Evolutionary conservation across 2,888 invertebrate species (phyloP).

Genomic region (Eupithecia exiguata): DNA sequence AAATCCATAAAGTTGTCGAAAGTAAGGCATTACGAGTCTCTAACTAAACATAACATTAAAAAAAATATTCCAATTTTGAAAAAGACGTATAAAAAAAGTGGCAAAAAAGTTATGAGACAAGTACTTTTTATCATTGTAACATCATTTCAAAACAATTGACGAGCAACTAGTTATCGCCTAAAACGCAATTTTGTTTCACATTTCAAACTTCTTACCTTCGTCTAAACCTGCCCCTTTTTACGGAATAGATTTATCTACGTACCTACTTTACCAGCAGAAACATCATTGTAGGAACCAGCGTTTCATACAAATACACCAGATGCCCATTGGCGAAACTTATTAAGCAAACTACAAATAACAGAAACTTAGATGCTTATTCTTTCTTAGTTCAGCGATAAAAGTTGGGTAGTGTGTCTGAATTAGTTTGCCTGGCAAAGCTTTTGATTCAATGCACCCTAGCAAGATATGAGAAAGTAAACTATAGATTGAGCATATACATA

Average conservation of each 20-base stretch:
- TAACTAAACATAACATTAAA: too few species aligned
- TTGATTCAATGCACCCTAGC: slow-evolving; percentile 66
- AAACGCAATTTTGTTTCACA: neutral
- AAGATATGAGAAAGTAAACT: slow-evolving; percentile 63
- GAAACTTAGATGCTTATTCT: slow-evolving; percentile 37
- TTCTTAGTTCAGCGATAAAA: slow-evolving; percentile 39
- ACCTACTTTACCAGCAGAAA: neutral
- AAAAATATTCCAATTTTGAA: too few species aligned
- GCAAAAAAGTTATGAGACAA: neutral
- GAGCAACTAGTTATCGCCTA: neutral
- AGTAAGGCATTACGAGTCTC: too few species aligned
- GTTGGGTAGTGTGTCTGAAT: slow-evolving; percentile 44
- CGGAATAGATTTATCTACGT: neutral
- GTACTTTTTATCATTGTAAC: too few species aligned
- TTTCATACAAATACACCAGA: neutral
- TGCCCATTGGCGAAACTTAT: slow-evolving; percentile 35
- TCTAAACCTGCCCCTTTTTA: neutral
- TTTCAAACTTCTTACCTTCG: neutral
- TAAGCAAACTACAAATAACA: slow-evolving; percentile 37
- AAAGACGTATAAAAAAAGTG: too few species aligned
- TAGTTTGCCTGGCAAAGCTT: slow-evolving; percentile 56
- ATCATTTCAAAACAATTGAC: too few species aligned
- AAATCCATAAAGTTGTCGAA: too few species aligned
- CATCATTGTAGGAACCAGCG: neutral
- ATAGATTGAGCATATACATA: neutral